A percentile compares a stretch with the other conserved stretches of the same genome.
Conservation (phyloP, 2,113 vertebrate genomes). For the Pithys albifrons region DNA sequence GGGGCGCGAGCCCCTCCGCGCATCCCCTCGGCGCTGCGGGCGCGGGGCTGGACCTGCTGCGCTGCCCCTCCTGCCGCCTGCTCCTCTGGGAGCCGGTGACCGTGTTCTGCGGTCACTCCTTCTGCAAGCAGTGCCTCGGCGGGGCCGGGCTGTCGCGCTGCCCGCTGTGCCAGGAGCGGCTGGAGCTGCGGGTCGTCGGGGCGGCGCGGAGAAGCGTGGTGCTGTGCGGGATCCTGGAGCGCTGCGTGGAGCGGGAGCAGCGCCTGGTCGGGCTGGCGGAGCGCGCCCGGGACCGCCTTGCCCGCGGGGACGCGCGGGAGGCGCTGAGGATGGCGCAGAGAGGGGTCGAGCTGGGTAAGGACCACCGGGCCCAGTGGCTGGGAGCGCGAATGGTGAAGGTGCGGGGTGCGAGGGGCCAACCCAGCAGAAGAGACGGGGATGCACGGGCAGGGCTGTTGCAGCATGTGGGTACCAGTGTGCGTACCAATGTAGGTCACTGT, state of each 20-base stretch:
- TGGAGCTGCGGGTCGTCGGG: slow-evolving; percentile 68
- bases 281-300: slow-evolving; percentile 70
- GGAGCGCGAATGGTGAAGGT: fast-evolving
- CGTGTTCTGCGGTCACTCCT: slow-evolving; percentile 84
- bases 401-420: neutral
- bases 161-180: slow-evolving; percentile 74
- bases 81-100: slow-evolving; percentile 85
- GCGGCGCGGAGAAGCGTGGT: slow-evolving; percentile 77
- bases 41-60: slow-evolving; percentile 74
- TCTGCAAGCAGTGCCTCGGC: slow-evolving; percentile 81
- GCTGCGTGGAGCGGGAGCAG: slow-evolving; percentile 73
- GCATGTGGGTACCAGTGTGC: neutral
- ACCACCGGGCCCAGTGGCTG: fast-evolving
- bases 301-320: slow-evolving; percentile 68
- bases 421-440: neutral
- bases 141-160: slow-evolving; percentile 71
- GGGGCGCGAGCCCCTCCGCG: neutral
- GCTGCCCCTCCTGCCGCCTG: slow-evolving; percentile 81
- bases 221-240: slow-evolving; percentile 79
- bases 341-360: slow-evolving; percentile 78
- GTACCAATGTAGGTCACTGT: neutral
- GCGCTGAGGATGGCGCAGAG: slow-evolving; percentile 76
- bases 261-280: slow-evolving; percentile 57
- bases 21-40: neutral
- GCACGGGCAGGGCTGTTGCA: neutral